Evolutionary conservation across 1,140 invertebrate genomes (phyloP).

Genomic region (Caenorhabditis brenneri): DNA sequence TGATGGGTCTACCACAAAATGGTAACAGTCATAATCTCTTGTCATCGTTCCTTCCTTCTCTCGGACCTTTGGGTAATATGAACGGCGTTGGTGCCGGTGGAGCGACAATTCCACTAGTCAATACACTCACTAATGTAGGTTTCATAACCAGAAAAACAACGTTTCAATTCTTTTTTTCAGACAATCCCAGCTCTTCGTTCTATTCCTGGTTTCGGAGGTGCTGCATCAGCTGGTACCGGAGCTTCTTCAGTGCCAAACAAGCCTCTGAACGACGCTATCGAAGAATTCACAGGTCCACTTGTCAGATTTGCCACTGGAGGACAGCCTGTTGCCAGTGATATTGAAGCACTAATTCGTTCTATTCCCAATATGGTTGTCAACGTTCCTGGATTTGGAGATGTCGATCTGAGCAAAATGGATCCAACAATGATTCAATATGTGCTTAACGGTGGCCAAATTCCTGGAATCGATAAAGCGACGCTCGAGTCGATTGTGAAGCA

Average conservation of each 20-base stretch:
- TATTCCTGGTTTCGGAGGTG: conserved; percentile 49
- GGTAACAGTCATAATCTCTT: conserved; percentile 25
- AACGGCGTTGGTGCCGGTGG: conserved; percentile 9
- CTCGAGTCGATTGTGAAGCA: conserved; percentile 66
- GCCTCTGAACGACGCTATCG: not conserved
- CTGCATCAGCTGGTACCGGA: not conserved
- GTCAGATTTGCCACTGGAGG: conserved; percentile 63
- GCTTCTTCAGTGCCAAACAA: conserved; percentile 29
- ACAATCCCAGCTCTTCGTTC: conserved; percentile 56
- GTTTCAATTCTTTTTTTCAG: conserved; percentile 13
- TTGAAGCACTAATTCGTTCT: conserved; percentile 59
- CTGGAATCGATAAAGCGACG: conserved; percentile 66
- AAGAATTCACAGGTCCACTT: conserved; percentile 64
- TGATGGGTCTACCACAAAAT: not conserved
- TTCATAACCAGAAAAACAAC: not conserved
- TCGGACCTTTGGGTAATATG: conserved; percentile 42
- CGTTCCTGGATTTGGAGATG: conserved; percentile 65
- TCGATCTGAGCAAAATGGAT: conserved; percentile 61
- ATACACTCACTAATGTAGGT: conserved; percentile 47
- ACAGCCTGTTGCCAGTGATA: conserved; percentile 56
- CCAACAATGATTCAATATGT: conserved; percentile 65
- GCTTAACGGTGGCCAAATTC: conserved; percentile 66
- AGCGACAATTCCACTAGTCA: conserved; percentile 43
- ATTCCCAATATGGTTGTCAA: conserved; percentile 68
- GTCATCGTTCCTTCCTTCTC: conserved; percentile 48